A percentile compares a stretch with the other conserved stretches of the same genome.
Evolutionary conservation across 37 sponge, comb jelly and placozoan genomes (phyloP).

Genomic region (Amphimedon queenslandica): DNA sequence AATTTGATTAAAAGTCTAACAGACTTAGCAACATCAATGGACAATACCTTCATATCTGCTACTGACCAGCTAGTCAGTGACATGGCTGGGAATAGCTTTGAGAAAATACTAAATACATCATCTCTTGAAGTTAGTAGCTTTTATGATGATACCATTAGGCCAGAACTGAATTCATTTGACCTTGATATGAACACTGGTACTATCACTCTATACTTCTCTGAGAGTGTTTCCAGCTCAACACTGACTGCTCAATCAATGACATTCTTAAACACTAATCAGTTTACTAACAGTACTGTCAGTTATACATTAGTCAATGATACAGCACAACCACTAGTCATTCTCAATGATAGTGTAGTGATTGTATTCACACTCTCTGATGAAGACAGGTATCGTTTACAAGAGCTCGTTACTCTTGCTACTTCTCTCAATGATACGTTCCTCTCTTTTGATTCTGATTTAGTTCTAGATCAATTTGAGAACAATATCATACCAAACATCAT

Average conservation of each 20-base stretch:
- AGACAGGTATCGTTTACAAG: conserved; percentile 70
- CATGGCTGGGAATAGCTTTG: conserved; percentile 64
- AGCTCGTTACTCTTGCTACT: conserved; percentile 53
- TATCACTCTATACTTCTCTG: conserved; percentile 72
- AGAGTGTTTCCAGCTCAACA: conserved; percentile 64
- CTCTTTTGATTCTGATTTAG: conserved; percentile 43
- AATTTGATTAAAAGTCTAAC: conserved; percentile 62
- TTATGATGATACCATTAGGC: conserved; percentile 45
- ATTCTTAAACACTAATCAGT: conserved; percentile 5
- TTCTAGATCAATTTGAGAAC: conserved; percentile 68
- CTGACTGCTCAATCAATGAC: conserved; percentile 57
- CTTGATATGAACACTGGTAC: conserved; percentile 64
- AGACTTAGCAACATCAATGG: conserved; percentile 48
- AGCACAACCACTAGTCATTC: neutral
- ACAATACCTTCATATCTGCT: conserved; percentile 67
- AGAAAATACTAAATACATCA: conserved; percentile 1
- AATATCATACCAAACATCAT: conserved; percentile 14
- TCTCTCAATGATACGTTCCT: conserved; percentile 42
- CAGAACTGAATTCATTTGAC: conserved; percentile 44
- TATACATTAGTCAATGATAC: conserved; percentile 32
- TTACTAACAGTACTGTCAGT: neutral
- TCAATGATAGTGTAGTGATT: conserved; percentile 26
- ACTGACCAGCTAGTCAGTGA: conserved; percentile 34
- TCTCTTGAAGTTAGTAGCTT: conserved; percentile 36
- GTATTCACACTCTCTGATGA: conserved; percentile 36